A percentile compares a stretch with the other conserved stretches of the same genome.
These are phyloP conservation scores for Litoditis marina DNA, from an alignment of 2,888 invertebrate species.

Conservation along the genomic window DNA sequence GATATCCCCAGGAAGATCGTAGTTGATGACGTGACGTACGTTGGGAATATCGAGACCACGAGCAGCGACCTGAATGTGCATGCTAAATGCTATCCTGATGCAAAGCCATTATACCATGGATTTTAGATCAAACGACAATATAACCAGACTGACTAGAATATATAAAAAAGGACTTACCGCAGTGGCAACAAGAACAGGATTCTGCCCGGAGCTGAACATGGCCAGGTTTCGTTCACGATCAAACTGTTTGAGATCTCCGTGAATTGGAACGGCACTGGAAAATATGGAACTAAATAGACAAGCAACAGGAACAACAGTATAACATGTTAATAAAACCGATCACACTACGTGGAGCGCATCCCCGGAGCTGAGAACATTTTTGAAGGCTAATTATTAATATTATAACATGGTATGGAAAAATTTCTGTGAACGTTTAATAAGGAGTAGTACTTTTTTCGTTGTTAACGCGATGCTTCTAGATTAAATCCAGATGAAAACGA, in stretches of 20 bases:
- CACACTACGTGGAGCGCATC: neutral
- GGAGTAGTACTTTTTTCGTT: too few species aligned
- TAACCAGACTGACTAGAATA: neutral
- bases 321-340: too few species aligned
- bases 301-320: too few species aligned
- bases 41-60: constrained; percentile 48
- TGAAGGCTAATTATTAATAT: too few species aligned
- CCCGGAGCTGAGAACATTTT: too few species aligned
- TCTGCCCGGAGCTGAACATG: constrained; percentile 68
- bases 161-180: constrained; percentile 22
- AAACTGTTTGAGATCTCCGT: constrained; percentile 91
- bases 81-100: neutral
- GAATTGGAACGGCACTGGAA: constrained; percentile 95
- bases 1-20: constrained; percentile 43
- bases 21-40: constrained; percentile 44
- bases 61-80: constrained; percentile 32
- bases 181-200: constrained; percentile 45
- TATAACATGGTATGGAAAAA: too few species aligned
- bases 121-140: too few species aligned
- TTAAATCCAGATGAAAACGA: neutral
- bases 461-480: too few species aligned
- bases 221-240: constrained; percentile 68
- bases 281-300: constrained; percentile 62
- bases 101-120: too few species aligned
- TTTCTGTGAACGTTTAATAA: too few species aligned